Percentiles rank a stretch among this genome's conserved stretches.
Evolutionary conservation across 2,797 vertebrate species (phyloP).

Genomic region (Nyctalus aviator): DNA sequence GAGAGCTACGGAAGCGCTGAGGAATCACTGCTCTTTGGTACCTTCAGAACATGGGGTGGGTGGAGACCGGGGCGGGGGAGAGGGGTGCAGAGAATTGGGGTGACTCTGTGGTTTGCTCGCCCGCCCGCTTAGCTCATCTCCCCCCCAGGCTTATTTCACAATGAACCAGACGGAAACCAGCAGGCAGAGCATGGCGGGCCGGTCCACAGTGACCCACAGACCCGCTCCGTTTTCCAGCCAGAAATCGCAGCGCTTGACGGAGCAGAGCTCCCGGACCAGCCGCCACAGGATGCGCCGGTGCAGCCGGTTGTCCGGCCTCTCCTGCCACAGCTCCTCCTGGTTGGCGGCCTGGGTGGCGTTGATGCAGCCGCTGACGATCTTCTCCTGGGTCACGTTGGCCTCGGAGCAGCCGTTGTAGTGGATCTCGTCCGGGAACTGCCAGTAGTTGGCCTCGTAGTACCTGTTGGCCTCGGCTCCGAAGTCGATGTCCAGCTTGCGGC

Average conservation of each 20-base stretch:
- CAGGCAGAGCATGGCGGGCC: constrained; percentile 25
- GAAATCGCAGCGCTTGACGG: constrained; percentile 68
- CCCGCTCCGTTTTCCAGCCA: constrained; percentile 43
- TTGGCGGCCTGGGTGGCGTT: constrained; percentile 74
- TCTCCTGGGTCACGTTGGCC: constrained; percentile 74
- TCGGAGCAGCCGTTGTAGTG: constrained; percentile 73
- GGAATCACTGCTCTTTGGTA: not conserved
- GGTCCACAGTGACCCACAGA: not conserved
- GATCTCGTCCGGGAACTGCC: constrained; percentile 80
- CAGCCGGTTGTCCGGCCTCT: constrained; percentile 59
- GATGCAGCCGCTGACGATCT: constrained; percentile 70
- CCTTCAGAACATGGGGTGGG: not conserved
- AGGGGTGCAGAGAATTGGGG: not conserved
- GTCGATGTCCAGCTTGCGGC: constrained; percentile 72
- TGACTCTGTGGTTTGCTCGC: not conserved
- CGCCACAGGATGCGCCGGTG: constrained; percentile 73
- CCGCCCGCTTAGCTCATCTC: not conserved
- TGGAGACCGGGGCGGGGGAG: not conserved
- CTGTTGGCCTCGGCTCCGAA: constrained; percentile 74
- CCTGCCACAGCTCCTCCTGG: constrained; percentile 70
- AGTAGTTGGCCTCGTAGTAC: constrained; percentile 80
- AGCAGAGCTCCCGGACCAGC: constrained; percentile 80
- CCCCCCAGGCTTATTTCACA: constrained; percentile 13
- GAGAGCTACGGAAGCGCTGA: not conserved
- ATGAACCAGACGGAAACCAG: constrained; percentile 41